Evolutionary conservation across 2,797 vertebrate species (phyloP).

Genomic region (Hypotaenidia philippensis): DNA sequence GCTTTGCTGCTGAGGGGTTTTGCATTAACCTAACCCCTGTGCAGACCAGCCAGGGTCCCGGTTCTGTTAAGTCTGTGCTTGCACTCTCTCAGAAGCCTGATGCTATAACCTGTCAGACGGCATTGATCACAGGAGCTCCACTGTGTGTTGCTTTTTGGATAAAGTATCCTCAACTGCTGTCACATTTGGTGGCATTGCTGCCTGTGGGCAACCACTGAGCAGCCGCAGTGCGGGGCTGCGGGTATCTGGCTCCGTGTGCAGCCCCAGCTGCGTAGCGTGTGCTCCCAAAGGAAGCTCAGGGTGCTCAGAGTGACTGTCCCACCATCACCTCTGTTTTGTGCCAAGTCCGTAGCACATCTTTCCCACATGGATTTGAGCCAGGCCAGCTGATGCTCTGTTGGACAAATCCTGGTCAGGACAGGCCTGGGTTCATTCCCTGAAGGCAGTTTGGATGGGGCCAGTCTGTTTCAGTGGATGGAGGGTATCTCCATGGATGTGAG

Average conservation of each 20-base stretch:
- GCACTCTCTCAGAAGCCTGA: background rate
- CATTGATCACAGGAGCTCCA: background rate
- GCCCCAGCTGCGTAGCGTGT: rapidly evolving
- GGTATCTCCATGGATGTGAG: background rate
- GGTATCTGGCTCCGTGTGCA: rapidly evolving
- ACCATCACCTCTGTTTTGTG: background rate
- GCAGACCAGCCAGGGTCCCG: background rate
- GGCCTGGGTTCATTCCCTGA: background rate
- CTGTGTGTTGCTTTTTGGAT: background rate
- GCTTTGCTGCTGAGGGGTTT: conserved; percentile 46
- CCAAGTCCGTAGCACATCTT: rapidly evolving
- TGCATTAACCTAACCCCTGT: background rate
- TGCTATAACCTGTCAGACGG: background rate
- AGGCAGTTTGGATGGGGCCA: background rate
- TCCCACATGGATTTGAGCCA: background rate
- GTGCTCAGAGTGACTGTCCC: background rate
- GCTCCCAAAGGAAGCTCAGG: background rate
- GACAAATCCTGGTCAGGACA: background rate
- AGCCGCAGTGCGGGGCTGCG: background rate
- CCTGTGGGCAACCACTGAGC: rapidly evolving
- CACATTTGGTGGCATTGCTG: background rate
- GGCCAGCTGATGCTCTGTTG: background rate
- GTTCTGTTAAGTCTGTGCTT: background rate
- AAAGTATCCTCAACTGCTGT: background rate
- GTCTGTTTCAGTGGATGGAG: background rate